phyloP scores from a whole-genome alignment of 2,797 vertebrate genomes.

The Cuculus canorus region DNA sequence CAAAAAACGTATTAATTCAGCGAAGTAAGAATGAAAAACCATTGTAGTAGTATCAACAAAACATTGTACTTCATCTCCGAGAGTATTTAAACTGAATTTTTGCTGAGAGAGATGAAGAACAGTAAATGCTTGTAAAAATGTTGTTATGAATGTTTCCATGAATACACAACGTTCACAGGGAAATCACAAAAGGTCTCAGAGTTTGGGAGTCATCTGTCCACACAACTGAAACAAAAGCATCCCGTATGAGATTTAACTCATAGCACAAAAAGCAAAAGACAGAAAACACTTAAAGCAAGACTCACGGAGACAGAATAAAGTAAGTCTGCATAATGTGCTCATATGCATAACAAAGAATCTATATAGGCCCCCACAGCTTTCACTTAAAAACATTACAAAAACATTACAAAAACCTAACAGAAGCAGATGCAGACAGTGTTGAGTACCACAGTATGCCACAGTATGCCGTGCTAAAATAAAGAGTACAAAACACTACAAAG shows the following conservation, averaged over 20 bases:
- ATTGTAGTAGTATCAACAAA: not conserved
- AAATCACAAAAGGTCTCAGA: not conserved
- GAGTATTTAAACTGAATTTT: not conserved
- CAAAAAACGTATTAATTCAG: not conserved
- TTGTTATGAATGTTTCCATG: too few relatives aligned
- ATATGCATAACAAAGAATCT: not conserved
- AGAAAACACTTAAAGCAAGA: not conserved
- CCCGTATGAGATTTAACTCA: not conserved
- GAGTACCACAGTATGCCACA: not conserved
- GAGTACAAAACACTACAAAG: not conserved
- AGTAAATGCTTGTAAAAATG: not conserved
- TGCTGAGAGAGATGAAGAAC: not conserved
- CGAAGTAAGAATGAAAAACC: not conserved
- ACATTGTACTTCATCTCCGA: not conserved
- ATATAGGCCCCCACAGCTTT: not conserved
- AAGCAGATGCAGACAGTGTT: not conserved
- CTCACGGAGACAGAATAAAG: not conserved
- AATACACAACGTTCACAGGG: not conserved
- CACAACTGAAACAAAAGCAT: not conserved
- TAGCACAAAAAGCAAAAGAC: not conserved
- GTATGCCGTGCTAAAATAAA: fast-evolving
- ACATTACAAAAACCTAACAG: not conserved
- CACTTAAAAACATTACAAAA: not conserved
- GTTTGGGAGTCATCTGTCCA: not conserved
- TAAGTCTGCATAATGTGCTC: not conserved